phyloP scores from a whole-genome alignment of 2,888 invertebrate genomes.

The Oxytorus armatus region DNA sequence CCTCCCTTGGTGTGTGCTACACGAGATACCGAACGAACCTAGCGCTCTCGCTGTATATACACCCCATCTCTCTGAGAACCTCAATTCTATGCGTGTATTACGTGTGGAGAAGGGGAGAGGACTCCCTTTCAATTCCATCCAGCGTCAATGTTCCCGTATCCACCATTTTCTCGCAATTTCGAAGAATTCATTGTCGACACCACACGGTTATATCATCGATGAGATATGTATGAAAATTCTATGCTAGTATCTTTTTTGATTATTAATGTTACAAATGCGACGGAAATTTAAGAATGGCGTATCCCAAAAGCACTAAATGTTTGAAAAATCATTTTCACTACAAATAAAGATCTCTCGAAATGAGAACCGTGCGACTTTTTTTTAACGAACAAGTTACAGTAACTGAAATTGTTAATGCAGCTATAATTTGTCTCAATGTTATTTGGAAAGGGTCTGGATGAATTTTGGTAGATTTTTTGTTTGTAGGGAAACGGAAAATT shows the following conservation, averaged over 20 bases:
- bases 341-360: too few relatives aligned
- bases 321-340: too few relatives aligned
- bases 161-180: conserved; percentile 8
- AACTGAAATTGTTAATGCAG: too few relatives aligned
- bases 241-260: background rate
- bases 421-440: too few relatives aligned
- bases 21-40: conserved; percentile 38
- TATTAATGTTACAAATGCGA: conserved; percentile 2
- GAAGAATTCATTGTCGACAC: conserved; percentile 23
- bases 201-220: conserved; percentile 10
- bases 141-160: conserved; percentile 29
- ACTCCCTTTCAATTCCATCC: conserved; percentile 50
- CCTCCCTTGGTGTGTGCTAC: conserved; percentile 52
- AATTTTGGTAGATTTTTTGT: too few relatives aligned
- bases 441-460: too few relatives aligned
- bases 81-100: conserved; percentile 8
- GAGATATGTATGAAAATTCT: background rate
- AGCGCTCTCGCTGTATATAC: conserved; percentile 21
- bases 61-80: conserved; percentile 19
- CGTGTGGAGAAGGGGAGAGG: too few relatives aligned
- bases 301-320: too few relatives aligned
- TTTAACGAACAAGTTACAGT: too few relatives aligned
- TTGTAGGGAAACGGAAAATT: too few relatives aligned
- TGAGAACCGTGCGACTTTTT: too few relatives aligned
- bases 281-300: background rate